Base-by-base conservation (phyloP, 1,140 invertebrate species). In the Drosophila auraria region DNA sequence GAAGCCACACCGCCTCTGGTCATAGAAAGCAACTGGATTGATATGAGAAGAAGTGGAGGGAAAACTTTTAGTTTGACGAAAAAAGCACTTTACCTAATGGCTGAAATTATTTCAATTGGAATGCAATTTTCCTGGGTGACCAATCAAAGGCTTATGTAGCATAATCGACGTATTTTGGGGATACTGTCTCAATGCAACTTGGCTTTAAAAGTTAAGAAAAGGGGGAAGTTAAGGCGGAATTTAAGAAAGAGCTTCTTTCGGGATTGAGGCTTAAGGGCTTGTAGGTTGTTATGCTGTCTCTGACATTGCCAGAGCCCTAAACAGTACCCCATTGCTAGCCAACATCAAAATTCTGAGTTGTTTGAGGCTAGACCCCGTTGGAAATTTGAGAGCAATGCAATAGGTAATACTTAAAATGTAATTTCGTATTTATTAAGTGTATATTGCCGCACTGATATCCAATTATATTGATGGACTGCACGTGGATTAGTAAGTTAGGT, bases 401-500 rank as follows among this genome's bases (percentile, higher is more conserved):
- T 2, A 1, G 30, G 30, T 9, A 33, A 36, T 36, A 36, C 2
- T 11, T 36, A 36, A 36, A 36, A 12, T 36, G 2, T 36, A 36
- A 36, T 36, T 36, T 0, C 3, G 8, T 36, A 11, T 33, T 3
- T 11, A 36, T 36, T 36, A 36, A 36, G 33, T 36, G 33, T 8
- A 3, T 60, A 27, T 50, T 8, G 12, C 5, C 20, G 30, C 42
- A 9, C 11, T 30, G 33, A 59, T 71, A 47, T 17, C 8, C 15
- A 50, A 72, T 59, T 49, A 72, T 49, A 25, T 15, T 57, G 27
- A 42, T 20, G 12, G 27, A 51, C 20, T 72, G 27, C 30, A 11
- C 30, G 23, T 2, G 27, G 38, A 33, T 61, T 78, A 77, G 76
- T 87, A 87, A 63, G 63, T 87, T 89, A 87, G 84, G 84, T 87